phyloP scores from a whole-genome alignment of 2,113 vertebrate species.

The Kryptolebias marmoratus region DNA sequence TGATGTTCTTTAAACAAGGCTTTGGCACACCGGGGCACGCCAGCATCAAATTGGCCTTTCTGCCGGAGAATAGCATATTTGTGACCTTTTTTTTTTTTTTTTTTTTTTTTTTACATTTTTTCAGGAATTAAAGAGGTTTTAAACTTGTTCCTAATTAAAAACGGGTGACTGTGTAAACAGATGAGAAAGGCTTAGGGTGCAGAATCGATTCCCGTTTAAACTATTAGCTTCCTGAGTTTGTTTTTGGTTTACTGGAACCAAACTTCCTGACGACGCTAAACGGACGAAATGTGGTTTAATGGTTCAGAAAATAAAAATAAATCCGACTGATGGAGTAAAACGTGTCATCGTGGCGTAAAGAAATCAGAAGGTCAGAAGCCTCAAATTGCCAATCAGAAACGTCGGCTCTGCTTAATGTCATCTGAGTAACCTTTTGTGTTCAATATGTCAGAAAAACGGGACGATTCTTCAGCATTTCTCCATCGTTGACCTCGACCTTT shows the following conservation, averaged over 20 bases:
- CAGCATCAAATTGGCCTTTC: slow-evolving; percentile 79
- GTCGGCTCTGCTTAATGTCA: slow-evolving; percentile 79
- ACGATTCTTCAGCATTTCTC: slow-evolving; percentile 67
- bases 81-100: slow-evolving; percentile 30
- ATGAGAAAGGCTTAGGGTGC: slow-evolving; percentile 49
- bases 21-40: slow-evolving; percentile 72
- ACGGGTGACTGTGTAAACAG: slow-evolving; percentile 62
- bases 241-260: slow-evolving; percentile 10
- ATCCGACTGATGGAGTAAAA: slow-evolving; percentile 20
- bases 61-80: slow-evolving; percentile 72
- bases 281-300: slow-evolving; percentile 1
- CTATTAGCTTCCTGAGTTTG: slow-evolving; percentile 33
- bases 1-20: slow-evolving; percentile 75
- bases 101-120: slow-evolving; percentile 17
- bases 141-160: slow-evolving; percentile 71
- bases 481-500: slow-evolving; percentile 77
- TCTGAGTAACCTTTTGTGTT: slow-evolving; percentile 79
- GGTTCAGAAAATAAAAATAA: slow-evolving; percentile 11
- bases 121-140: slow-evolving; percentile 60
- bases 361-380: slow-evolving; percentile 76
- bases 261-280: neutral
- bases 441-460: slow-evolving; percentile 60
- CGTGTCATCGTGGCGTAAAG: slow-evolving; percentile 27
- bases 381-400: slow-evolving; percentile 76
- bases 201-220: slow-evolving; percentile 45